phyloP scores from a whole-genome alignment of 2,797 vertebrate species.

The Manis javanica region DNA sequence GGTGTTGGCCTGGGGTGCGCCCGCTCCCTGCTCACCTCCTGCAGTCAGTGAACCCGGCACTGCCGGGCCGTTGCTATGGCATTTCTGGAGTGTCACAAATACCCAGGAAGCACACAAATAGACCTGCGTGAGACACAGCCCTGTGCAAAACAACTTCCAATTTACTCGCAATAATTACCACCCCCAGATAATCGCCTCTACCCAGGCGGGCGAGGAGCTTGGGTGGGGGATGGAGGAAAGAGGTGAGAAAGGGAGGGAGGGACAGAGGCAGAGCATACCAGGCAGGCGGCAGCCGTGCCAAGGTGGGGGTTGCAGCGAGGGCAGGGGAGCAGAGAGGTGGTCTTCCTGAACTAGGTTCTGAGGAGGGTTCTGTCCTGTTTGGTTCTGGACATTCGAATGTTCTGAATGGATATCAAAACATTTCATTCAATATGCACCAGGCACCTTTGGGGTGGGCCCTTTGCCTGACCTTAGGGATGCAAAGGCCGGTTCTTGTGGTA shows the following conservation, averaged over 20 bases:
- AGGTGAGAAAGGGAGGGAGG: not conserved
- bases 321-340: not conserved
- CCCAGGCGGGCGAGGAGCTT: not conserved
- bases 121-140: conserved; percentile 55
- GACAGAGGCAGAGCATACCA: not conserved
- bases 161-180: conserved; percentile 60
- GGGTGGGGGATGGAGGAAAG: not conserved
- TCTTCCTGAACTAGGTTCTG: not conserved
- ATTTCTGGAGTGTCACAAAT: conserved; percentile 71
- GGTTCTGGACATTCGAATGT: not conserved
- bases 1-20: not conserved
- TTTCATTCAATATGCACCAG: conserved; percentile 16
- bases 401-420: not conserved
- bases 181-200: conserved; percentile 42
- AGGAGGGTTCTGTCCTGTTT: not conserved
- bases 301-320: not conserved
- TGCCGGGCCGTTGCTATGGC: conserved; percentile 47
- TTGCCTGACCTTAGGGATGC: not conserved
- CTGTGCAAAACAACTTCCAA: conserved; percentile 68
- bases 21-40: not conserved
- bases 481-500: conserved; percentile 2
- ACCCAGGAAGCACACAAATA: conserved; percentile 72
- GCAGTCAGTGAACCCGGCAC: not conserved
- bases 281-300: not conserved
- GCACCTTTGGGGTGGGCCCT: not conserved